These are phyloP conservation scores for Dermatemys mawii DNA, from an alignment of 2,113 vertebrate species.

Conservation along the genomic window DNA sequence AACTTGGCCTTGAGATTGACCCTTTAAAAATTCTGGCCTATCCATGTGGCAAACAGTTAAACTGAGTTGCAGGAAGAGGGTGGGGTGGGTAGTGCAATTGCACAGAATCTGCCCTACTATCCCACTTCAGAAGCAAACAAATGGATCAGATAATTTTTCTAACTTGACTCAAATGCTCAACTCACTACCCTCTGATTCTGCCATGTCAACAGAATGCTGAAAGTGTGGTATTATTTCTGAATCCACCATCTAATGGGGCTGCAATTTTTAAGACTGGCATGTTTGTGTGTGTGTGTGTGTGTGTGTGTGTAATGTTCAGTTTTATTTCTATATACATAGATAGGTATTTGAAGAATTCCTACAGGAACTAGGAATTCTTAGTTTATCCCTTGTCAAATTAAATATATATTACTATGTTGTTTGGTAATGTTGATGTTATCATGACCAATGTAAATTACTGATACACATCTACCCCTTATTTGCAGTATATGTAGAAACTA, in stretches of 20 bases:
- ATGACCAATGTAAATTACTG: not conserved
- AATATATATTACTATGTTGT: not conserved
- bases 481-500: not conserved
- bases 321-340: not conserved
- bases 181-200: not conserved
- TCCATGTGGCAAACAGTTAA: not conserved
- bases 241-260: not conserved
- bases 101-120: not conserved
- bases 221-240: not conserved
- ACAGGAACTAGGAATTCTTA: not conserved
- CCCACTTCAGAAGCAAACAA: not conserved
- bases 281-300: too few relatives aligned
- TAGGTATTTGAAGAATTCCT: not conserved
- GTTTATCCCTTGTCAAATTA: not conserved
- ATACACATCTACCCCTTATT: not conserved
- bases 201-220: not conserved
- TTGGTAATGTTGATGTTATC: not conserved
- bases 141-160: conserved; percentile 40
- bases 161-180: not conserved
- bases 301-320: not conserved
- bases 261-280: not conserved
- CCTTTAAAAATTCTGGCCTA: not conserved
- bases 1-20: not conserved
- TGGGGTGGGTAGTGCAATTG: not conserved
- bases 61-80: not conserved